These are phyloP conservation scores for Margaritifera margaritifera DNA, from an alignment of 2,888 invertebrate genomes.

Conservation along the genomic window DNA sequence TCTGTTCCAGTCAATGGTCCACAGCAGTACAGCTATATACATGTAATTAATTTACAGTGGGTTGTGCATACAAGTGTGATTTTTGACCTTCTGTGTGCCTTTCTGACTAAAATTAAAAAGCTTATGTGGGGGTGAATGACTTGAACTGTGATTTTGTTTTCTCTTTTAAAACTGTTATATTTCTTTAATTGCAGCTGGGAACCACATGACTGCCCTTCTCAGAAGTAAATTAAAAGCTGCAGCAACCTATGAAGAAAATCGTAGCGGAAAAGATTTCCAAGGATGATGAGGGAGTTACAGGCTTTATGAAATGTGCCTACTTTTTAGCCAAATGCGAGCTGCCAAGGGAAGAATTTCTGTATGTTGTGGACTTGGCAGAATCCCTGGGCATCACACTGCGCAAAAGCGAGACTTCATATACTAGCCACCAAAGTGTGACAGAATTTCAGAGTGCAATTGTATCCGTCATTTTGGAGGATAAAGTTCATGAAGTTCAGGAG, in stretches of 20 bases:
- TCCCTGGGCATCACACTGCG: constrained; percentile 1
- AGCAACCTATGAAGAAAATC: constrained; percentile 3
- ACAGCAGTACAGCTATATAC: too few species aligned
- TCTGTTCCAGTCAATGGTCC: too few species aligned
- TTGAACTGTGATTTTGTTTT: not conserved
- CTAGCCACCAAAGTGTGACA: constrained; percentile 10
- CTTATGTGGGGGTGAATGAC: not conserved
- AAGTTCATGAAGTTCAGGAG: not conserved
- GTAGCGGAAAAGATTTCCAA: not conserved
- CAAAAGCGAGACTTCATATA: not conserved
- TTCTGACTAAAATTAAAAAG: not conserved
- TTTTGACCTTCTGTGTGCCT: too few species aligned
- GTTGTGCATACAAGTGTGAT: too few species aligned
- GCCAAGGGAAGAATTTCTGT: constrained; percentile 15
- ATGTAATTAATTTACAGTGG: too few species aligned
- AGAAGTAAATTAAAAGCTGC: constrained; percentile 4
- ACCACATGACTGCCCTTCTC: constrained; percentile 2
- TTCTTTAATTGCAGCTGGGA: constrained; percentile 3
- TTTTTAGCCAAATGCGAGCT: constrained; percentile 13
- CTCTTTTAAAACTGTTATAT: not conserved
- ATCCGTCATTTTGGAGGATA: constrained; percentile 12
- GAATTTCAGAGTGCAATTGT: constrained; percentile 18
- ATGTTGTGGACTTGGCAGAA: constrained; percentile 6
- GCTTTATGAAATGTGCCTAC: constrained; percentile 5
- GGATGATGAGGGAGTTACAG: not conserved